Evolutionary conservation across 1,140 invertebrate species (phyloP).

Genomic region (Pogonomyrmex californicus): DNA sequence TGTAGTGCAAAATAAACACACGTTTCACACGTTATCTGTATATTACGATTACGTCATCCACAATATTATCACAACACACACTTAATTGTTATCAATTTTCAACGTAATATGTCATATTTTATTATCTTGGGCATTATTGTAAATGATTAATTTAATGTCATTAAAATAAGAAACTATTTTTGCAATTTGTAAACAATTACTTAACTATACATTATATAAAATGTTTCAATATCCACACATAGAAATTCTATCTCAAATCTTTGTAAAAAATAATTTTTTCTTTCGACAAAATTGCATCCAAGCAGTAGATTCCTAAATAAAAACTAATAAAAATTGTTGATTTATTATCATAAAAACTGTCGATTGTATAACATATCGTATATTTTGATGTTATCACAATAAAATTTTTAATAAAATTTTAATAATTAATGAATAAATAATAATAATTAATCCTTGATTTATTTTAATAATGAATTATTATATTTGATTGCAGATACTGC

Average conservation of each 20-base stretch:
- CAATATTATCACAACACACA: not conserved
- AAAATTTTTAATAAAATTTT: constrained; percentile 25
- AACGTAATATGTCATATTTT: not conserved
- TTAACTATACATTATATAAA: not conserved
- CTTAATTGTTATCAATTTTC: not conserved
- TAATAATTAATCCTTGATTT: no score
- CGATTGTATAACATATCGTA: not conserved
- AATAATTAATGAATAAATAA: not conserved
- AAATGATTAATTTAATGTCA: not conserved
- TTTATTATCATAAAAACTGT: not conserved
- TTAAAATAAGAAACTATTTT: not conserved
- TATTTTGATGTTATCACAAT: not conserved
- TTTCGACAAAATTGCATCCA: no score
- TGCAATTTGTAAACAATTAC: not conserved
- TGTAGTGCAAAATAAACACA: not conserved
- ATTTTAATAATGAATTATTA: no score
- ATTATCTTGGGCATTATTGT: not conserved
- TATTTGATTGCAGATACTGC: constrained; percentile 87
- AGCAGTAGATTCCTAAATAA: no score
- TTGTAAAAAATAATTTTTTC: no score
- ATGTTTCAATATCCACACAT: not conserved
- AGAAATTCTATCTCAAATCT: no score
- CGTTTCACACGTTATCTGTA: not conserved
- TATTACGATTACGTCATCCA: not conserved
- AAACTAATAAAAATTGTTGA: not conserved